Conservation (phyloP, 2,113 vertebrate species). For the Charadrius vociferus region DNA sequence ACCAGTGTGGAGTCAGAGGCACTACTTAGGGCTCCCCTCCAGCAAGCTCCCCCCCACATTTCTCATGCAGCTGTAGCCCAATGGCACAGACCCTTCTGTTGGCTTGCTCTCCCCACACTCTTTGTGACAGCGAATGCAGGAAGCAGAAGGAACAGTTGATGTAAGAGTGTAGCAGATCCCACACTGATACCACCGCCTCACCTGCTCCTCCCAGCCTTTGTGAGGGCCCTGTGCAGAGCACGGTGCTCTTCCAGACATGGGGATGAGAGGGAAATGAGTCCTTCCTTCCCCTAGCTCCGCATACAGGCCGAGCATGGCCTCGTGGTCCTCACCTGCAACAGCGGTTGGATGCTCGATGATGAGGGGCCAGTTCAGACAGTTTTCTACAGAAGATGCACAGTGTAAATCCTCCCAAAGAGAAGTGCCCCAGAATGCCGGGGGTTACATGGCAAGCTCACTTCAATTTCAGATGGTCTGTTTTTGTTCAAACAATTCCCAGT, state of each 20-base stretch:
- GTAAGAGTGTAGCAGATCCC: background rate
- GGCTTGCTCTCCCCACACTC: accelerated
- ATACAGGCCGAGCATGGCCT: background rate
- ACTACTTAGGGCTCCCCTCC: background rate
- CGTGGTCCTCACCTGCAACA: background rate
- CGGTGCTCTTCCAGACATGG: background rate
- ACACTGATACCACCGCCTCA: background rate
- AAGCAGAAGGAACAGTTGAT: background rate
- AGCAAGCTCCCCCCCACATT: background rate
- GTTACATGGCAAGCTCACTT: background rate
- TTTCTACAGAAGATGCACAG: background rate
- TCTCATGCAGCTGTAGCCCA: background rate
- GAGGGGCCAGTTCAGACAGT: background rate
- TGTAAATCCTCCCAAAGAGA: background rate
- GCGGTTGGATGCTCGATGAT: accelerated
- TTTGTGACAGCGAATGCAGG: background rate
- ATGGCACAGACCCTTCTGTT: accelerated
- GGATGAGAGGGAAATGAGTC: background rate
- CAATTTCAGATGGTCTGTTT: background rate
- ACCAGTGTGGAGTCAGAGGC: background rate
- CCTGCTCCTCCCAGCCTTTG: accelerated
- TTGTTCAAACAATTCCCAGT: background rate
- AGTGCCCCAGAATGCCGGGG: background rate
- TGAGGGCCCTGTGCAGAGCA: background rate
- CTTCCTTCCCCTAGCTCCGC: too few relatives aligned